Base-by-base conservation (phyloP, 2,888 invertebrate genomes). In the Bugula neritina region DNA sequence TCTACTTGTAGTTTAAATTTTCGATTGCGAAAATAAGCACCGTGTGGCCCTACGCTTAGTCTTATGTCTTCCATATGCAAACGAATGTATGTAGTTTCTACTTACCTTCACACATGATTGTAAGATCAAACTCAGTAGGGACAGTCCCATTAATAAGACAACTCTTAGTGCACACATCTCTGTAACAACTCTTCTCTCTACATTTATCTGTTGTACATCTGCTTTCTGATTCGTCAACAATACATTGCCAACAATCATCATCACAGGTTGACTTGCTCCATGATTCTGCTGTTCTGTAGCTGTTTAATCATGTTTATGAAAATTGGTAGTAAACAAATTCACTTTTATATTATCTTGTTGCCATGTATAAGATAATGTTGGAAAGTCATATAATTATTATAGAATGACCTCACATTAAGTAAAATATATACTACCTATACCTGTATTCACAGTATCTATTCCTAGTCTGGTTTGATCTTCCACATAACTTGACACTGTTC, bases 371-470 rank as follows among this genome's bases (percentile, higher is more conserved):
- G n/a, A n/a, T n/a, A n/a, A n/a, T n/a, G n/a, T n/a, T n/a, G n/a
- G n/a, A n/a, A n/a, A n/a, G n/a, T n/a, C n/a, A n/a, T n/a, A n/a
- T n/a, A n/a, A n/a, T n/a, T n/a, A n/a, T n/a, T n/a, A n/a, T n/a
- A n/a, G n/a, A n/a, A n/a, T n/a, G n/a, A n/a, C n/a, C n/a, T n/a
- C 10, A 21, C 21, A 21, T 52, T 17, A 17, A 17, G 52, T 10
- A 5, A n/a, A n/a, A n/a, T n/a, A n/a, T n/a, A n/a, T 25, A 27
- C n/a, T 21, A 23, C 5, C 21, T 3, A 31, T 27, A 63, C 63
- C 63, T 63, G 34, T 63, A 63, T 34, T 63, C 63, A 63, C 63
- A 63, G 63, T 63, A 10, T 63, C 63, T 63, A 3, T 10, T 31
- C n/a, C 63, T 63, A 3, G 63, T 63, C 63, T 63, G 63, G 31